Conservation (phyloP, 92 coral and sea anemone genomes). For the Palythoa grandis region DNA sequence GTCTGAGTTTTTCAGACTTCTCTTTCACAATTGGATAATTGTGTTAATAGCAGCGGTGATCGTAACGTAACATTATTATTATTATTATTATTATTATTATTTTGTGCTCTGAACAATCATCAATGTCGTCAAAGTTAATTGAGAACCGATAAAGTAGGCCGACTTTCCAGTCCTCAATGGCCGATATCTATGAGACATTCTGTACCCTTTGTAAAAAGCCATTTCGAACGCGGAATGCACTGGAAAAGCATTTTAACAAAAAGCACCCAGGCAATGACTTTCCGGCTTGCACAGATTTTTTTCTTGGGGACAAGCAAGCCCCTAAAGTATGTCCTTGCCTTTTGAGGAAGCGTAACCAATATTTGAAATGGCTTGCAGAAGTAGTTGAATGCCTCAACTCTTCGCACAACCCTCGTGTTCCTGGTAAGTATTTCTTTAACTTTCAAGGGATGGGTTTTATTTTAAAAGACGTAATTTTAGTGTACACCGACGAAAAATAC, state of each 20-base stretch:
- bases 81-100: too few relatives aligned
- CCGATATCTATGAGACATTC: slow-evolving; percentile 10
- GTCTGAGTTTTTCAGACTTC: too few relatives aligned
- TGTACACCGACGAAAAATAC: background rate
- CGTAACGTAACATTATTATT: too few relatives aligned
- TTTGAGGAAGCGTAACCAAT: slow-evolving; percentile 12
- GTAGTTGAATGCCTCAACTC: slow-evolving; percentile 49
- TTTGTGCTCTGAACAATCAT: background rate
- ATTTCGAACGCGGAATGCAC: background rate
- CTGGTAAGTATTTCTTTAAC: slow-evolving; percentile 45
- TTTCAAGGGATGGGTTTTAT: background rate
- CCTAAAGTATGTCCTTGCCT: slow-evolving; percentile 10
- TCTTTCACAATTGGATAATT: too few relatives aligned
- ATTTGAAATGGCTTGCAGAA: slow-evolving; percentile 42
- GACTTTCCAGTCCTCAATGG: slow-evolving; percentile 21
- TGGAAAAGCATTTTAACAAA: background rate
- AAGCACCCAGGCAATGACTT: background rate
- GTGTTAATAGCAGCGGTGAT: too few relatives aligned
- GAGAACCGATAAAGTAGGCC: background rate
- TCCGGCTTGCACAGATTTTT: background rate
- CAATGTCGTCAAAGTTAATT: background rate
- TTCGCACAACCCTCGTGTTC: slow-evolving; percentile 56
- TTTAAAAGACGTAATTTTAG: background rate
- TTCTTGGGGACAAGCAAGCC: slow-evolving; percentile 8
- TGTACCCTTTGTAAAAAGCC: slow-evolving; percentile 25